Evolutionary conservation across 2,797 vertebrate genomes (phyloP).

Genomic region (Pagetopsis macropterus): DNA sequence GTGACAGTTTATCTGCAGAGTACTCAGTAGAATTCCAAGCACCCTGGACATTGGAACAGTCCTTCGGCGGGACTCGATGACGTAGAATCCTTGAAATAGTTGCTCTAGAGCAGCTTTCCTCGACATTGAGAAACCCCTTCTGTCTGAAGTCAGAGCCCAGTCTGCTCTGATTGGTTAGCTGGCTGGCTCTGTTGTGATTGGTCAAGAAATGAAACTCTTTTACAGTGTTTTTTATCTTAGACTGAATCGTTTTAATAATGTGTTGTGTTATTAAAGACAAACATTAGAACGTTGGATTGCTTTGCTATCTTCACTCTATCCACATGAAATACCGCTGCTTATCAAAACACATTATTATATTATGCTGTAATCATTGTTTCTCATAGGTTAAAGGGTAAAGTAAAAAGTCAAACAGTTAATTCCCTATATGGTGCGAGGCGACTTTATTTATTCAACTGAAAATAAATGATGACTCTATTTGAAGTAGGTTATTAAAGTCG

Average conservation of each 20-base stretch:
- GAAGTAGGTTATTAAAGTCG: background rate
- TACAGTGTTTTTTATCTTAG: background rate
- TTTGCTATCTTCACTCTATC: slow-evolving; percentile 8
- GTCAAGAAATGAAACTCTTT: background rate
- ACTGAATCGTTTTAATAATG: background rate
- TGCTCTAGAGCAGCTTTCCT: too few relatives aligned
- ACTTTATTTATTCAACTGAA: slow-evolving; percentile 1
- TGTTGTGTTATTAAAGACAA: slow-evolving; percentile 4
- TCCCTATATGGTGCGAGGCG: too few relatives aligned
- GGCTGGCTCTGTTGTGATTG: too few relatives aligned
- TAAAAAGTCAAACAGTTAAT: slow-evolving; percentile 5
- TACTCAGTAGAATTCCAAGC: too few relatives aligned
- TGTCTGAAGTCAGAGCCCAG: too few relatives aligned
- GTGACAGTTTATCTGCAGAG: too few relatives aligned
- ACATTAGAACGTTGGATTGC: slow-evolving; percentile 7
- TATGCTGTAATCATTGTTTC: background rate
- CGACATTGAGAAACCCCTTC: too few relatives aligned
- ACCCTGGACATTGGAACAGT: too few relatives aligned
- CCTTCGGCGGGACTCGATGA: too few relatives aligned
- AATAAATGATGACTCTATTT: background rate
- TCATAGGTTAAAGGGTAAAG: background rate
- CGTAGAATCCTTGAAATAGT: too few relatives aligned
- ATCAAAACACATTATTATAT: background rate
- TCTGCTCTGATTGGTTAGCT: too few relatives aligned
- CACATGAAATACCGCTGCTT: slow-evolving; percentile 4